Evolutionary conservation across 2,113 vertebrate species (phyloP), one percentile per base, ranked within the genome.

Genomic region (Scalopus aquaticus): DNA sequence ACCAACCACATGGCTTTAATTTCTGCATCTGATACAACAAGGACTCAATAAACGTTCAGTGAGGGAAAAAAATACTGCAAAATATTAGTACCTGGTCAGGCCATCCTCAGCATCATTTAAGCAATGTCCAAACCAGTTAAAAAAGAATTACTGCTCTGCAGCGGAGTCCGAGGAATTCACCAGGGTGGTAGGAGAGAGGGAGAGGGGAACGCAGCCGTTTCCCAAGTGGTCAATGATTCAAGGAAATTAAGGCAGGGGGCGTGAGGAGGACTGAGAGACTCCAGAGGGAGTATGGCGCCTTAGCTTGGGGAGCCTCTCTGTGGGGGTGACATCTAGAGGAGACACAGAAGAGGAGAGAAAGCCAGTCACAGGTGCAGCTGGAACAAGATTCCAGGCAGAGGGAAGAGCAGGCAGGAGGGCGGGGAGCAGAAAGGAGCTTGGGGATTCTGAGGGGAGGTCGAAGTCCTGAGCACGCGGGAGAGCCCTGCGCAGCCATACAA

Each of bases 331-430:
- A 24, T 1, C 15, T 44, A 87, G 70, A 49, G 16, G 39, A 51
- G 37, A 51, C 1, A 2, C 0, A 0, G 46, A 62, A n/a, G 39
- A 22, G 6, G 12, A 65, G n/a, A 7, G 67, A 49, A 22, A 65
- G 10, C 24, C 46, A 54, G 77, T 5, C 24, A 7, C 0, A 0
- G 22, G 13, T 15, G 44, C 1, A 10, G 2, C 2, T 6, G 37
- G 44, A 44, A 79, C 19, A 17, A 49, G 69, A 51, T 24, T 42
- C n/a, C 9, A 42, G 42, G 22, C 0, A 30, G 73, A 69, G 16
- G 49, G 15, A 20, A 44, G 35, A 49, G n/a, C 5, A 26, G 30
- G 44, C 22, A 28, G 6, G 6, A 60, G 7, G 32, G 44, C 39
- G 22, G 1, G 3, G 60, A 73, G 37, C 12, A 73, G 16, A 42